phyloP scores from a whole-genome alignment of 2,113 vertebrate species.

The Sinocyclocheilus rhinocerous region DNA sequence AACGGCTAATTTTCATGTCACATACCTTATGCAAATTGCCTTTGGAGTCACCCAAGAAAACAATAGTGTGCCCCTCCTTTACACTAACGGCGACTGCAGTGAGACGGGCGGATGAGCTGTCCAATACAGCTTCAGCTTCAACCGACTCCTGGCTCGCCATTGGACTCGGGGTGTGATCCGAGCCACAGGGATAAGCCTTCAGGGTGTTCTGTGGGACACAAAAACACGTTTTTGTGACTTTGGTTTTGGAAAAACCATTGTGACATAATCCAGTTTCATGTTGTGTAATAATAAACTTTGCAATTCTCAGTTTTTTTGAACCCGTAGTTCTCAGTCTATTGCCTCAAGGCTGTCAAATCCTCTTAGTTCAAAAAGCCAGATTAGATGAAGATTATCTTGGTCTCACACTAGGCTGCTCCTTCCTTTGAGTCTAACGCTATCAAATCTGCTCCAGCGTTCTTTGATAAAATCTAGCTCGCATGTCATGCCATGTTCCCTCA shows the following conservation, averaged over 20 bases:
- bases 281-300: conserved; percentile 6
- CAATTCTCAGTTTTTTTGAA: conserved; percentile 9
- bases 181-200: conserved; percentile 93
- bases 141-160: conserved; percentile 88
- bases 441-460: conserved; percentile 12
- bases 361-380: conserved; percentile 55
- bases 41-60: conserved; percentile 90
- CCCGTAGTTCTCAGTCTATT: conserved; percentile 34
- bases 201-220: conserved; percentile 84
- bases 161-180: conserved; percentile 96
- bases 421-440: conserved; percentile 37
- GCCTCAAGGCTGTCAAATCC: conserved; percentile 54
- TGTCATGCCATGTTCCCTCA: conserved; percentile 5
- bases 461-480: conserved; percentile 29
- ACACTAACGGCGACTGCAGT: conserved; percentile 88
- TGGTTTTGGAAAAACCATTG: not conserved
- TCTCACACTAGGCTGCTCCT: conserved; percentile 34
- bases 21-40: conserved; percentile 91
- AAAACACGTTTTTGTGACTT: conserved; percentile 6
- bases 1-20: not conserved
- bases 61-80: conserved; percentile 86
- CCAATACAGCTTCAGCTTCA: conserved; percentile 77
- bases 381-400: conserved; percentile 45
- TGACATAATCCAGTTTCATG: conserved; percentile 26
- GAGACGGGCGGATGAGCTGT: conserved; percentile 78